Evolutionary conservation across 2,888 invertebrate species (phyloP), one percentile per base, ranked within the genome.

Genomic region (Tenodera sinensis): DNA sequence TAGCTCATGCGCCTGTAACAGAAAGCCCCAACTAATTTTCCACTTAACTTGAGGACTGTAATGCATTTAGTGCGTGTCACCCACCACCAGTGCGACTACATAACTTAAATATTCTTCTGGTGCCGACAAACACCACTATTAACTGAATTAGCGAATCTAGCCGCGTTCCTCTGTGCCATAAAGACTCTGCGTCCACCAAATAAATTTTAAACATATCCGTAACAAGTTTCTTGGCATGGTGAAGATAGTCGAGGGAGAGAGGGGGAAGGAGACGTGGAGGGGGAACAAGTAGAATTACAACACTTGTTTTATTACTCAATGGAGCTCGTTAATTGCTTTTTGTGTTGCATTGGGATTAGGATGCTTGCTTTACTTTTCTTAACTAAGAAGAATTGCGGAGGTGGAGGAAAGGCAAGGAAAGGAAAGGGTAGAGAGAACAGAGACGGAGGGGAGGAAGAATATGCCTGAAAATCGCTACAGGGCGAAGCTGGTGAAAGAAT

Each of bases 281-380:
- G 81, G 81, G 27, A 28, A n/a, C 28, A 28, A 30, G 54, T 54
- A 83, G 71, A 71, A 84, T 88, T 88, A 88, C 88, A 83, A 34
- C 88, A 85, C 84, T 87, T 85, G 88, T 85, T 84, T 88, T 88
- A 88, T 88, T 88, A 88, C 88, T 82, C 81, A 84, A 84, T 88
- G 84, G 88, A 84, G 84, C 71, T 88, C 82, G 84, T 88, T 88
- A 84, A 88, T 88, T 85, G 88, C 88, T 84, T 88, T 88, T 84
- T 88, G 88, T 88, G 88, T 88, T 88, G 88, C 88, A 82, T n/a
- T 84, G 88, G 84, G 88, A 88, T 88, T 88, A 88, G 84, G 85
- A 71, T 34, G 27, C 34, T 25, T 86, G 82, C n/a, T 88, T 34
- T 85, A 34, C 85, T 85, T 85, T 84, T 71, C 82, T 85, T 84